Conservation (phyloP, 2,888 invertebrate genomes). For the Scaptomyza parva region DNA sequence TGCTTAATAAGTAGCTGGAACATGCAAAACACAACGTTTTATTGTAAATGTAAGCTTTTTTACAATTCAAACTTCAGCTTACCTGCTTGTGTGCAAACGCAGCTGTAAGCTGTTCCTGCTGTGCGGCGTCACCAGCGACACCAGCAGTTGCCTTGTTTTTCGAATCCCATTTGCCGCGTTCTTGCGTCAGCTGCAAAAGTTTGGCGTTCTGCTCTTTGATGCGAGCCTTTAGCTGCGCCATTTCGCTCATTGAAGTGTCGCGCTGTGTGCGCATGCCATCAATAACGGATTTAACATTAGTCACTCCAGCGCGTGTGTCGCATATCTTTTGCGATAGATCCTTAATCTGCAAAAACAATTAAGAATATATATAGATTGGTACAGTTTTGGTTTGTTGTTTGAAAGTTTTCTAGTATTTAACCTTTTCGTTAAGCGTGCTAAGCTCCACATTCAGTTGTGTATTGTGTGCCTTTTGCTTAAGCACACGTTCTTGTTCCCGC, state of each 20-base stretch:
- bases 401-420: conserved; percentile 19
- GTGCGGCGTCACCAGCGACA: conserved; percentile 82
- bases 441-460: conserved; percentile 93
- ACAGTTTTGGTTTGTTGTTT: not conserved
- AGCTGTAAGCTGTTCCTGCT: conserved; percentile 87
- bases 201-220: conserved; percentile 94
- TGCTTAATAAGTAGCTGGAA: conserved; percentile 89
- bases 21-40: not conserved
- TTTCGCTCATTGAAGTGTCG: conserved; percentile 94
- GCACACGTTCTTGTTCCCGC: conserved; percentile 93
- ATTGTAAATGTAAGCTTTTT: not conserved
- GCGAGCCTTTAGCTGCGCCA: conserved; percentile 92
- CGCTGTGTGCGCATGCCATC: conserved; percentile 97
- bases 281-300: conserved; percentile 96
- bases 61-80: not conserved
- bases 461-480: conserved; percentile 94
- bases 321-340: conserved; percentile 93
- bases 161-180: conserved; percentile 92
- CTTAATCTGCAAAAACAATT: conserved; percentile 87
- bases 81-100: conserved; percentile 88
- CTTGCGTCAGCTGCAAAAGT: conserved; percentile 92
- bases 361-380: conserved; percentile 21
- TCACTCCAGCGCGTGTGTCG: conserved; percentile 93
- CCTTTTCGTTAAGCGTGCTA: conserved; percentile 86
- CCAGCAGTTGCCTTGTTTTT: conserved; percentile 85